phyloP scores from a whole-genome alignment of 1,140 invertebrate genomes.

The Yoshiicerus persimilis region DNA sequence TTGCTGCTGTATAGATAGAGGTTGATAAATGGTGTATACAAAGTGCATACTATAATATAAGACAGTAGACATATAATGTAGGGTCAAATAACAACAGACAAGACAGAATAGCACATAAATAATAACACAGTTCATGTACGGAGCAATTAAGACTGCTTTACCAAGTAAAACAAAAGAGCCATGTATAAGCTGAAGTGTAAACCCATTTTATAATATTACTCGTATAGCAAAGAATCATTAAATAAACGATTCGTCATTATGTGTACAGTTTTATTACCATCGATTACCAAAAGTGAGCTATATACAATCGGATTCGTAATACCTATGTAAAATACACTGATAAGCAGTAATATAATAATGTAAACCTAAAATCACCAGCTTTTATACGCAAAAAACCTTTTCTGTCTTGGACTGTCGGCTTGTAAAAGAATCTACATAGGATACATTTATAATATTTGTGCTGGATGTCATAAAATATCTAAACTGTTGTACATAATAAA shows the following conservation, averaged over 20 bases:
- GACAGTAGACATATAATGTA: no score
- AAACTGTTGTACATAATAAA: no score
- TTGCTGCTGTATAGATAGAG: no score
- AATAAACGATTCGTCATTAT: not conserved
- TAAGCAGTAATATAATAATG: not conserved
- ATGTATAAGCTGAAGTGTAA: not conserved
- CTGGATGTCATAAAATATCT: no score
- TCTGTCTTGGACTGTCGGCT: not conserved
- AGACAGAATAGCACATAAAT: not conserved
- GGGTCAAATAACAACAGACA: no score
- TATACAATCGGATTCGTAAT: no score
- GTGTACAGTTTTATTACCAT: not conserved
- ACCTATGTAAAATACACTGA: not conserved
- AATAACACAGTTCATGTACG: not conserved
- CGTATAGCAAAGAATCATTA: not conserved
- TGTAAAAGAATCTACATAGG: not conserved
- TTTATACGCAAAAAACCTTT: not conserved
- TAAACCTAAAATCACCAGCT: no score
- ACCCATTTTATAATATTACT: not conserved
- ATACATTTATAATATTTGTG: no score
- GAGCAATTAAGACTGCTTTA: not conserved
- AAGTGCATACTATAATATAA: no score
- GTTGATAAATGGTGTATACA: no score
- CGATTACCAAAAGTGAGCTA: no score
- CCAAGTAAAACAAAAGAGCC: not conserved